Percentiles rank a stretch among this genome's conserved stretches.
phyloP scores from a whole-genome alignment of 2,888 invertebrate species.

The Abrostola tripartita region DNA sequence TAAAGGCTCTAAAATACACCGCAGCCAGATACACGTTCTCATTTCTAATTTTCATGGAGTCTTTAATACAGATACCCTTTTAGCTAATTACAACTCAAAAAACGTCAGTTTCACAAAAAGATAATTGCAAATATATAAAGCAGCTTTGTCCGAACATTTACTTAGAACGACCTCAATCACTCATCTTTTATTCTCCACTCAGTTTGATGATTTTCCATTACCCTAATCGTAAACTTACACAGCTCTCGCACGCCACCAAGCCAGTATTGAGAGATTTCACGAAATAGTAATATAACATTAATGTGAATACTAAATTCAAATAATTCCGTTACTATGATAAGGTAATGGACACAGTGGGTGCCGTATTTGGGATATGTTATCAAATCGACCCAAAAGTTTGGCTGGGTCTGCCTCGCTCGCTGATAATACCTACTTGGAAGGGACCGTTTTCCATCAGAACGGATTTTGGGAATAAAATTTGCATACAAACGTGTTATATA shows the following conservation, averaged over 20 bases:
- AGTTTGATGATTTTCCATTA: slow-evolving; percentile 68
- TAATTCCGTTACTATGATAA: slow-evolving; percentile 71
- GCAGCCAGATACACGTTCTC: no score
- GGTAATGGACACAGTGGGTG: slow-evolving; percentile 69
- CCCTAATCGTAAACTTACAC: slow-evolving; percentile 43
- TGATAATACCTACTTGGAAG: slow-evolving; percentile 74
- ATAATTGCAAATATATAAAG: slow-evolving; percentile 35
- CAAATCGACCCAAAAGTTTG: slow-evolving; percentile 84
- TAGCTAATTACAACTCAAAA: slow-evolving; percentile 40
- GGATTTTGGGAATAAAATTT: slow-evolving; percentile 84
- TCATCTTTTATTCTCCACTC: slow-evolving; percentile 66
- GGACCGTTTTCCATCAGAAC: slow-evolving; percentile 80
- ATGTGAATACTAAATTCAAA: slow-evolving; percentile 55
- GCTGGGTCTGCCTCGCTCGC: slow-evolving; percentile 63
- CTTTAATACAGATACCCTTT: slow-evolving; percentile 8
- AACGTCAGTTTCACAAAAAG: slow-evolving; percentile 29
- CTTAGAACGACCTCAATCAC: slow-evolving; percentile 60
- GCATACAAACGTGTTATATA: slow-evolving; percentile 83
- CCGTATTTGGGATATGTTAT: slow-evolving; percentile 74
- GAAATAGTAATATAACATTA: slow-evolving; percentile 40
- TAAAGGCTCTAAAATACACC: no score
- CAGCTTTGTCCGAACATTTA: slow-evolving; percentile 56
- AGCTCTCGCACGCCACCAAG: slow-evolving; percentile 43
- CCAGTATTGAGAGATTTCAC: slow-evolving; percentile 24
- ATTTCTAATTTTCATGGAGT: not conserved